phyloP scores from a whole-genome alignment of 2,113 vertebrate genomes.

The Neolamprologus devosi region DNA sequence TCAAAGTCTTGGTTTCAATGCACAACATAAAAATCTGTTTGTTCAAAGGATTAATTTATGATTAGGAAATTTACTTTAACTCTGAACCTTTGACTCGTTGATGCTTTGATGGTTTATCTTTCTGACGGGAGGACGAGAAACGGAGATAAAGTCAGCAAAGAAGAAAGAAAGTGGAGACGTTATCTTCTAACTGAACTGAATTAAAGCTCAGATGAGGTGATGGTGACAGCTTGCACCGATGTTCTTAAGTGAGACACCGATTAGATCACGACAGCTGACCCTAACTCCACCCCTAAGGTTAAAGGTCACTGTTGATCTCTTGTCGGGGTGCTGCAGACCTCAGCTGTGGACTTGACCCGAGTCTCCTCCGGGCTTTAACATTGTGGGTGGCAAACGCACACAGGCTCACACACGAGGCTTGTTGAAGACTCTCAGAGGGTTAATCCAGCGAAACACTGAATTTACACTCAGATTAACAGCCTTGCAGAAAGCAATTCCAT shows the following conservation, averaged over 20 bases:
- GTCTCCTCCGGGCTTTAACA: conserved; percentile 17
- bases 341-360: conserved; percentile 34
- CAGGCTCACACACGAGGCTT: neutral
- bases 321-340: conserved; percentile 24
- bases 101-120: neutral
- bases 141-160: neutral
- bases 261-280: neutral
- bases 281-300: neutral
- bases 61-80: neutral
- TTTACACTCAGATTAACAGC: neutral
- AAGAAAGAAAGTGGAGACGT: neutral
- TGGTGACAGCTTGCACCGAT: neutral
- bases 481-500: neutral
- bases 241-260: neutral
- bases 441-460: neutral
- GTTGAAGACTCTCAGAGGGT: neutral
- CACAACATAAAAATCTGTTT: neutral
- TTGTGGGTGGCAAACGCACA: conserved; percentile 53
- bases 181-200: neutral
- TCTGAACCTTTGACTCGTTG: neutral
- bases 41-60: neutral
- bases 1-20: neutral
- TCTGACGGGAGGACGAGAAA: neutral
- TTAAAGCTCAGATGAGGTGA: neutral
- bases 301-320: conserved; percentile 33